Evolutionary conservation across 2,113 vertebrate genomes (phyloP).

Genomic region (Empidonax alnorum): DNA sequence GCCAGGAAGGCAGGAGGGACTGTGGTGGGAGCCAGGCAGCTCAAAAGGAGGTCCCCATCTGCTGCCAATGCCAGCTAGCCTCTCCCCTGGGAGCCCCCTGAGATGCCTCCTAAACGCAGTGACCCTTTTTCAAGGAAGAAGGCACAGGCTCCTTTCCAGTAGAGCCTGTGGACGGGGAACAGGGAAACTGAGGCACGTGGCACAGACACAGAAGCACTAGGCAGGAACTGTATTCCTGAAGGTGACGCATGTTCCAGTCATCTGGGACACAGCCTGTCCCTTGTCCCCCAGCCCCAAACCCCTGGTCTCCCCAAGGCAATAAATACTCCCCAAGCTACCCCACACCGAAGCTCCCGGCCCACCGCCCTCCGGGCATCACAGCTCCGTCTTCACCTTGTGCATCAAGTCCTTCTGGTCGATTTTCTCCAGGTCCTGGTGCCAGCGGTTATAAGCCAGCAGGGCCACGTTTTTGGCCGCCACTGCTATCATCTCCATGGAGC

Average conservation of each 20-base stretch:
- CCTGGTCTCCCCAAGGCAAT: background rate
- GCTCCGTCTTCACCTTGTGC: conserved; percentile 96
- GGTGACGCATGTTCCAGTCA: background rate
- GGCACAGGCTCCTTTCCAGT: background rate
- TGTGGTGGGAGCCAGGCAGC: background rate
- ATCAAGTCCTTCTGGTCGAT: conserved; percentile 96
- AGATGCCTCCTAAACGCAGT: background rate
- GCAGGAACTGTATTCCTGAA: conserved; percentile 16
- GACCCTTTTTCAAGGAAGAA: background rate
- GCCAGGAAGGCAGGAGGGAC: background rate
- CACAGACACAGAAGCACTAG: background rate
- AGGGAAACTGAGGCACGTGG: background rate
- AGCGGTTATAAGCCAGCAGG: conserved; percentile 92
- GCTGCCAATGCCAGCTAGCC: background rate
- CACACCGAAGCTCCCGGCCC: background rate
- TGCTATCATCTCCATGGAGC: conserved; percentile 93
- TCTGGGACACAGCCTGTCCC: background rate
- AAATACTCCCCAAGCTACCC: conserved; percentile 27
- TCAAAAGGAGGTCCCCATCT: fast-evolving
- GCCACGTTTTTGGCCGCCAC: conserved; percentile 97
- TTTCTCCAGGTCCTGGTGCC: conserved; percentile 91
- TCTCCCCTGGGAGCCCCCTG: fast-evolving
- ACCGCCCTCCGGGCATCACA: conserved; percentile 68
- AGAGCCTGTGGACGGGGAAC: background rate
- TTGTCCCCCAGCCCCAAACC: background rate